Evolutionary conservation across 1,140 invertebrate species (phyloP), one percentile per base, ranked within the genome.

Genomic region (Campoletis sonorensis): DNA sequence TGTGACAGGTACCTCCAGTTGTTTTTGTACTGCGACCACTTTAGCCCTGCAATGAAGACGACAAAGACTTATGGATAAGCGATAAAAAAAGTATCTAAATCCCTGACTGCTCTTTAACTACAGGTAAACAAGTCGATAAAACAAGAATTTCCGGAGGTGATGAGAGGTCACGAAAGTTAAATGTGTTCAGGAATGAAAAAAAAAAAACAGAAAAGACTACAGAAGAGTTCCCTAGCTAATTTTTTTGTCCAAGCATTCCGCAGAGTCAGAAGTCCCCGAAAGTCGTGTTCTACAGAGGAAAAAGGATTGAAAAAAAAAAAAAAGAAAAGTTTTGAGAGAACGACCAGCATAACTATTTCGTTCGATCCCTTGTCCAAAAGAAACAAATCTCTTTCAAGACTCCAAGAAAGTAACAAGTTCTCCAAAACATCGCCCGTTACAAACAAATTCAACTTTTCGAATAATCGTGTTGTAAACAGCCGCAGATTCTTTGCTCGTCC

Each of bases 121-220:
- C n/a, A 54, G 51, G 51, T 54, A n/a, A 51, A 75, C n/a, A 81
- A 73, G 82, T 58, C 76, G 82, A 78, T 61, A 71, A 82, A 82
- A 45, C 72, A 83, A 83, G 54, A 87, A 84, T 80, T 85, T 30
- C 84, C 83, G 86, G 87, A 87, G 87, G 87, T 88, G 87, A 88
- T 87, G 88, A 88, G 87, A 88, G 88, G 85, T 81, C 82, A 82
- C 68, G 72, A 49, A 80, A 84, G 40, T 45, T 45, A 11, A 45
- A 45, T 45, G 11, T 45, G 11, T 68, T 72, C 51, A 79, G 23
- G 68, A 79, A 84, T 84, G 81, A 85, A 45, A 81, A 83, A 27
- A 85, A 45, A 81, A 83, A 27, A 15, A 80, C 70, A 77, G 84
- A 73, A 67, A 85, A 82, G 86, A 79, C 80, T 85, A 84, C 68